Base-by-base conservation (phyloP, 2,888 invertebrate species). In the Calliopum simillimum region DNA sequence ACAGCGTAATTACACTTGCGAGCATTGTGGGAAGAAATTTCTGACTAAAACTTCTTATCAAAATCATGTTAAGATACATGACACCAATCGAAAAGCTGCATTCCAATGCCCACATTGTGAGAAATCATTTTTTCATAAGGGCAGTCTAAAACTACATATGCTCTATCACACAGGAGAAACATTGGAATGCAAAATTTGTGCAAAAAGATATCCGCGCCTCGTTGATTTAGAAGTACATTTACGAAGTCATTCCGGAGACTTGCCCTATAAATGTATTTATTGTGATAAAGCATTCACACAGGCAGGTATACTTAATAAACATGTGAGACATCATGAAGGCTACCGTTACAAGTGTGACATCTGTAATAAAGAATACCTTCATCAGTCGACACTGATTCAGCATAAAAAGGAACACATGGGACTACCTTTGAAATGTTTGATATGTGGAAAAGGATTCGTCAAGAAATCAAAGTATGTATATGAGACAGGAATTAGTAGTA, bases 181-280 rank as follows among this genome's bases (percentile, higher is more conserved):
- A 4, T 73, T 76, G 69, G 72, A 75, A 19, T 77, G 77, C 47
- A 64, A 73, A 8, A 72, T 76, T 61, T 77, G 77, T 21, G 66
- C 73, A 13, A 77, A 77, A 43, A 73, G 74, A 51, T 77, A 76
- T 66, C 73, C 76, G 41, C 76, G 77, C 1, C 71, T 70, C 44
- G 72, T 72, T 0, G 77, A 77, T 69, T 71, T 77, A 67, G 71
- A 70, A 8, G 71, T 77, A 25, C 77, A 77, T 14, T 19, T 76
- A 63, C 76, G 77, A 33, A 76, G 73, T 19, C 77, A 77, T 58
- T 76, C 77, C 1, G 77, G 77, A 5, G 73, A 77, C 53, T 73
- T 71, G 14, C 77, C 77, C 0, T 77, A 74, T 44, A 70, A 74
- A 16, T 77, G 77, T 61, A 62, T 65, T 8, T 68, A 73, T 5